Percentiles rank a stretch among this genome's conserved stretches.
These are phyloP conservation scores for Microcebus murinus DNA, from an alignment of 2,113 vertebrate genomes.

Conservation along the genomic window DNA sequence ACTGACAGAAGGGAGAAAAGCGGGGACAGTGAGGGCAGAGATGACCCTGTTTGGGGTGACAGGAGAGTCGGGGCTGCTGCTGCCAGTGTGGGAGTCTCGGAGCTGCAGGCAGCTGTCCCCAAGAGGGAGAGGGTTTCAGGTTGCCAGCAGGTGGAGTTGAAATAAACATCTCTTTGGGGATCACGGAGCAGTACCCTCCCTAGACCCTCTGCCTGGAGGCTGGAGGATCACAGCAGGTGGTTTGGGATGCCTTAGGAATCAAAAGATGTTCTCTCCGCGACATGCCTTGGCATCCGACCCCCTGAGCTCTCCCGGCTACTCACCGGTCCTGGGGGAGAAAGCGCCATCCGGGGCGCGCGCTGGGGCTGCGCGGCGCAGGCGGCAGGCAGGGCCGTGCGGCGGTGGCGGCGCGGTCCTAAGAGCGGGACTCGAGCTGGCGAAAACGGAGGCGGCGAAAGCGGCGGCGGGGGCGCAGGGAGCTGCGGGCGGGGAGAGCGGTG, in stretches of 20 bases:
- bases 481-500: not conserved
- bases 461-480: slow-evolving; percentile 38
- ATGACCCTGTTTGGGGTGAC: not conserved
- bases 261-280: not conserved
- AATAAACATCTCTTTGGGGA: not conserved
- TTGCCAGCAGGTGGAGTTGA: slow-evolving; percentile 61
- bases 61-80: not conserved
- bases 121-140: slow-evolving; percentile 1
- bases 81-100: not conserved
- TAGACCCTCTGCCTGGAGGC: not conserved
- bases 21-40: not conserved
- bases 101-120: not conserved
- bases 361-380: slow-evolving; percentile 71
- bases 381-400: slow-evolving; percentile 64
- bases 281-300: not conserved
- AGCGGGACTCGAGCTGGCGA: not conserved
- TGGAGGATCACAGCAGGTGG: slow-evolving; percentile 45
- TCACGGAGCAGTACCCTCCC: not conserved
- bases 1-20: not conserved
- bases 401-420: slow-evolving; percentile 70
- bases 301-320: slow-evolving; percentile 69
- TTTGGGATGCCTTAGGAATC: not conserved
- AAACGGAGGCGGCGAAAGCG: not conserved
- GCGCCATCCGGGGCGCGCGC: slow-evolving; percentile 75
- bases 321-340: slow-evolving; percentile 78